phyloP scores from a whole-genome alignment of 2,888 invertebrate genomes.

The Erebia aethiops region DNA sequence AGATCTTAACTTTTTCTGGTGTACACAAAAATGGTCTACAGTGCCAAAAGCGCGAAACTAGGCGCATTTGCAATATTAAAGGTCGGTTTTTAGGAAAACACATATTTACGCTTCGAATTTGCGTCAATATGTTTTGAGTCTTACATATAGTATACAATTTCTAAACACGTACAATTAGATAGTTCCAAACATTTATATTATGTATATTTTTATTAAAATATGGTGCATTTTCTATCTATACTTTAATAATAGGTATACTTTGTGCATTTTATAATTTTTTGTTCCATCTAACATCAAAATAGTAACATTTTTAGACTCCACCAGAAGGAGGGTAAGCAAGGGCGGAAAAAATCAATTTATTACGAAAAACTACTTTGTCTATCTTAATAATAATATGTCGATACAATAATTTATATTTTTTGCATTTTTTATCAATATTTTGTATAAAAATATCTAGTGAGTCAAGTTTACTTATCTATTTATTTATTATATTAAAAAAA shows the following conservation, averaged over 20 bases:
- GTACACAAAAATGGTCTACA: no score
- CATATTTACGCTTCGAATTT: no score
- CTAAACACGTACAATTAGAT: not conserved
- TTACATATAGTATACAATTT: not conserved
- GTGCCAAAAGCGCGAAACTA: no score
- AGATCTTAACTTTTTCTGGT: no score
- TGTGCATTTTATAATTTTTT: not conserved
- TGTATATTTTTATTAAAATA: slow-evolving; percentile 17
- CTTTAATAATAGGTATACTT: not conserved
- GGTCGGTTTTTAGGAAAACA: no score
- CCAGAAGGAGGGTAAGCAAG: no score
- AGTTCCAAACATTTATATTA: not conserved
- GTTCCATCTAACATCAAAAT: slow-evolving; percentile 3
- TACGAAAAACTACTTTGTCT: not conserved
- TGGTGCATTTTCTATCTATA: slow-evolving; percentile 13
- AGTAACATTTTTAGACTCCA: not conserved
- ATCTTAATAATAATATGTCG: not conserved
- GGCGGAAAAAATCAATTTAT: no score
- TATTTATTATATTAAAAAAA: not conserved
- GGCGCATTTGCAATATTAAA: no score
- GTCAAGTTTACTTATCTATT: not conserved
- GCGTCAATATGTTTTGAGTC: no score
- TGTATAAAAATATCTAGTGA: slow-evolving; percentile 10
- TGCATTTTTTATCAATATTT: slow-evolving; percentile 3
- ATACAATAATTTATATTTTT: not conserved